These are phyloP conservation scores for Tamias sibiricus DNA, from an alignment of 2,113 vertebrate species.

Conservation along the genomic window DNA sequence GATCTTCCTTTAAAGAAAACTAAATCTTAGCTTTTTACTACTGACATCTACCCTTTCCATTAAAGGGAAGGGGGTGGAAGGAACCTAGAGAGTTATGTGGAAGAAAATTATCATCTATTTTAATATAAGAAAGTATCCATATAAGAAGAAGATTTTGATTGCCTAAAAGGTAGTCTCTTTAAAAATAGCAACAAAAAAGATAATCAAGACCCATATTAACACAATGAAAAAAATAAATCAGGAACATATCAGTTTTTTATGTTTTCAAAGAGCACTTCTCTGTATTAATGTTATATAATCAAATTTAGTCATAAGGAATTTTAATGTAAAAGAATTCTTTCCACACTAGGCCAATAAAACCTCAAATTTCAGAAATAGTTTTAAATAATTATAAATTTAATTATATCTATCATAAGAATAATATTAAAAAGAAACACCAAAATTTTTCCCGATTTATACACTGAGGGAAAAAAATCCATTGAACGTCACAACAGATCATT, in stretches of 20 bases:
- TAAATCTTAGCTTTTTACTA: not conserved
- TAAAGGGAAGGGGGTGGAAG: not conserved
- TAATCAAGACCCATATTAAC: slow-evolving; percentile 49
- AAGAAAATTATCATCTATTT: not conserved
- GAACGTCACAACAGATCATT: not conserved
- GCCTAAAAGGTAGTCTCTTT: slow-evolving; percentile 18
- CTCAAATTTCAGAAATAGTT: not conserved
- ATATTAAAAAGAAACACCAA: not conserved
- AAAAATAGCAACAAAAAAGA: not conserved
- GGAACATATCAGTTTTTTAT: slow-evolving; percentile 29
- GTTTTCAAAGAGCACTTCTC: not conserved
- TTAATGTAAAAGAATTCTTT: slow-evolving; percentile 29
- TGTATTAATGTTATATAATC: not conserved
- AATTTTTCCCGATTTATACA: not conserved
- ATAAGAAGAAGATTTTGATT: not conserved
- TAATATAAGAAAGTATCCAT: slow-evolving; percentile 25
- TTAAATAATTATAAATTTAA: not conserved
- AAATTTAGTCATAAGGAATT: slow-evolving; percentile 4
- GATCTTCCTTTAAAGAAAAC: not conserved
- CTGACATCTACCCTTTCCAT: not conserved
- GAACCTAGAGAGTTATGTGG: not conserved
- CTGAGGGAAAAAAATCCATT: not conserved
- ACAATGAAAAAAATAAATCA: slow-evolving; percentile 64
- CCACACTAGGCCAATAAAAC: not conserved
- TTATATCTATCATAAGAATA: not conserved